phyloP scores from a whole-genome alignment of 2,113 vertebrate genomes.

The Plotosus lineatus region DNA sequence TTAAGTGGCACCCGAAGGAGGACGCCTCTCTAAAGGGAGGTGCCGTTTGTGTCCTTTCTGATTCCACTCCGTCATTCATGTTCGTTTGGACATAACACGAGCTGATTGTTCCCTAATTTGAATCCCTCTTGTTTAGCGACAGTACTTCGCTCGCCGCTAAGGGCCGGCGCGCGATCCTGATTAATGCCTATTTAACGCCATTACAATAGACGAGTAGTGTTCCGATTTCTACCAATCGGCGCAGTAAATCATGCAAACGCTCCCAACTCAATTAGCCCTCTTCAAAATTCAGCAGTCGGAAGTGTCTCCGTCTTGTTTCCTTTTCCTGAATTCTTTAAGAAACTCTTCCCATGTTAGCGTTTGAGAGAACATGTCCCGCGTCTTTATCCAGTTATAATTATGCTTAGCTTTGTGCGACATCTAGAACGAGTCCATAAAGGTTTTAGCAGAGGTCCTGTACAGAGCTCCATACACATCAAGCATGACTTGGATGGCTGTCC shows the following conservation, averaged over 20 bases:
- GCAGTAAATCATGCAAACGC: constrained; percentile 29
- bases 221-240: constrained; percentile 34
- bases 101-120: constrained; percentile 46
- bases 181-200: constrained; percentile 44
- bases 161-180: constrained; percentile 38
- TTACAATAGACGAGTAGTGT: constrained; percentile 35
- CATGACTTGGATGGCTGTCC: too few species aligned
- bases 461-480: too few species aligned
- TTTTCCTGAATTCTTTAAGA: background rate
- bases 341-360: background rate
- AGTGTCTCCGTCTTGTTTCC: constrained; percentile 7
- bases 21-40: constrained; percentile 8
- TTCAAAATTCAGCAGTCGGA: constrained; percentile 23
- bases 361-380: too few species aligned
- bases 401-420: background rate
- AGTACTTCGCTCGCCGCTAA: constrained; percentile 32
- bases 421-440: background rate
- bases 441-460: too few species aligned
- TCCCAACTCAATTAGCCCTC: constrained; percentile 25
- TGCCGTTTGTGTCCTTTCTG: constrained; percentile 23
- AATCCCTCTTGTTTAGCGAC: constrained; percentile 37
- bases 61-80: constrained; percentile 45
- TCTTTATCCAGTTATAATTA: background rate
- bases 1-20: constrained; percentile 42
- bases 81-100: constrained; percentile 52